These are phyloP conservation scores for Actenoides lindsayi DNA, from an alignment of 2,113 vertebrate genomes.

Conservation along the genomic window DNA sequence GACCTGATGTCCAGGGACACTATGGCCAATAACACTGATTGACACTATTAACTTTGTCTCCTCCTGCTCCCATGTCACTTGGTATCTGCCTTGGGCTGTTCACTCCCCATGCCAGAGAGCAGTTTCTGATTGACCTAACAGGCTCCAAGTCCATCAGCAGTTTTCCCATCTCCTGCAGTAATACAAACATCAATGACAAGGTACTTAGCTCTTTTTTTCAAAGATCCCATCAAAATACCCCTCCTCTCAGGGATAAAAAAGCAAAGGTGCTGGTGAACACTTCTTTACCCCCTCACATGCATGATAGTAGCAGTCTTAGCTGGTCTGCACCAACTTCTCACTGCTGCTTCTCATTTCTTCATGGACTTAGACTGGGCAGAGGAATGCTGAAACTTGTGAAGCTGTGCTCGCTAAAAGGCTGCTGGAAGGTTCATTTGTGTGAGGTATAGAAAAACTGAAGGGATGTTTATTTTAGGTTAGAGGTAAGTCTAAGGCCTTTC, in stretches of 20 bases:
- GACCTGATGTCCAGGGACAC: neutral
- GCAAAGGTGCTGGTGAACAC: accelerated
- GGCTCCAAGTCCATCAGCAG: neutral
- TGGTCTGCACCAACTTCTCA: neutral
- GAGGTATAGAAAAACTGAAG: neutral
- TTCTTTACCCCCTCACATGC: neutral
- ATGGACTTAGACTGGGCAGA: neutral
- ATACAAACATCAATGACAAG: neutral
- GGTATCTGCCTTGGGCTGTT: neutral
- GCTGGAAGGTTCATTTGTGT: neutral
- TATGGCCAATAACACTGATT: too few relatives aligned
- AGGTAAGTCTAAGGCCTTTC: neutral
- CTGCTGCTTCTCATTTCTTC: neutral
- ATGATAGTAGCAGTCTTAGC: neutral
- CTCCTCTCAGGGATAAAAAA: accelerated
- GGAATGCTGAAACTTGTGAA: neutral
- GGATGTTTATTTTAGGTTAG: neutral
- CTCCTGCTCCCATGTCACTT: neutral
- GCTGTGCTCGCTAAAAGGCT: neutral
- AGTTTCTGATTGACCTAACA: neutral
- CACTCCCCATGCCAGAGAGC: neutral
- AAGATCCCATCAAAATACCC: neutral
- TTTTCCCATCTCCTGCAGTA: neutral
- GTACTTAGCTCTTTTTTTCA: neutral
- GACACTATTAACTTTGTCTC: neutral